These are phyloP conservation scores for Columba livia DNA, from an alignment of 2,113 vertebrate species.

Conservation along the genomic window DNA sequence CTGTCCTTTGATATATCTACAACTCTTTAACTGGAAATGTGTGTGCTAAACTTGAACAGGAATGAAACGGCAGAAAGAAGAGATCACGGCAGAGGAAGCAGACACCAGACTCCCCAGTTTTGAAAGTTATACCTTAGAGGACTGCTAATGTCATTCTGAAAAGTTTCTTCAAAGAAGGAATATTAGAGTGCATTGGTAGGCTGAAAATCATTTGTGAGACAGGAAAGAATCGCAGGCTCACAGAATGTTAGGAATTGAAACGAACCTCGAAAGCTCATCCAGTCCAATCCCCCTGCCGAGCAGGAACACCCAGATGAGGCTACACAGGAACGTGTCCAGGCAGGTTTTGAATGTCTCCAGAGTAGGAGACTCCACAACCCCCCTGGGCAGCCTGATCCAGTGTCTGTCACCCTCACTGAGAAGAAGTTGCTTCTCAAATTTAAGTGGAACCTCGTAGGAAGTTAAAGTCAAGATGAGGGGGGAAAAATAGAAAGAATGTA, in stretches of 20 bases:
- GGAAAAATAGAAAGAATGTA: background rate
- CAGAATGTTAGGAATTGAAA: too few relatives aligned
- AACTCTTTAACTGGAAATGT: background rate
- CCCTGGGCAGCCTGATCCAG: too few relatives aligned
- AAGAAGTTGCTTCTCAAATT: too few relatives aligned
- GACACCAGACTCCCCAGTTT: background rate
- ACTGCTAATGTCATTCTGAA: background rate
- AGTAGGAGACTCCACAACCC: too few relatives aligned
- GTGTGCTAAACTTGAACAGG: background rate
- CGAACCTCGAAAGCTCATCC: too few relatives aligned
- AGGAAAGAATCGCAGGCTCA: background rate
- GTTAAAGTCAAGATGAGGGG: background rate
- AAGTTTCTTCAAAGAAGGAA: background rate
- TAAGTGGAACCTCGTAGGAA: background rate
- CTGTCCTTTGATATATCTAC: background rate
- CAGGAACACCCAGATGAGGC: too few relatives aligned
- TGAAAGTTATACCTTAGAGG: background rate
- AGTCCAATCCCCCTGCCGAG: too few relatives aligned
- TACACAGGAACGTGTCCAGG: too few relatives aligned
- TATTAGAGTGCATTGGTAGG: background rate
- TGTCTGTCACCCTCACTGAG: too few relatives aligned
- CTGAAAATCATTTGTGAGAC: background rate
- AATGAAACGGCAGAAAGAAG: background rate
- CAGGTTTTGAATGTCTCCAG: too few relatives aligned
- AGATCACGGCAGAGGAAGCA: background rate